phyloP scores from a whole-genome alignment of 2,888 invertebrate genomes.

The Caenorhabditis sinica region DNA sequence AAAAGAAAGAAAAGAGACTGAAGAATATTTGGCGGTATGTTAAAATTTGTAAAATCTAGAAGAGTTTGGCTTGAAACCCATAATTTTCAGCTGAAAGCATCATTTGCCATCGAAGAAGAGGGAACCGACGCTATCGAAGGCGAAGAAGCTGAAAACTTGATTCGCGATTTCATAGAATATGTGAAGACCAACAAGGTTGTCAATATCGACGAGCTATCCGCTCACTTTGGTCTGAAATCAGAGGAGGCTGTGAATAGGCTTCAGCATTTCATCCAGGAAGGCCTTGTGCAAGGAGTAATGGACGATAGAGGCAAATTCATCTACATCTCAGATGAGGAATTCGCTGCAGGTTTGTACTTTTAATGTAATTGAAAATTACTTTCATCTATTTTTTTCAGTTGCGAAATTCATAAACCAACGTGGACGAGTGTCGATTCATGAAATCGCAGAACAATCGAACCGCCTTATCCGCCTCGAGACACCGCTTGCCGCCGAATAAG shows the following conservation, averaged over 20 bases:
- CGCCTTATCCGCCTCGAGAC: constrained; percentile 90
- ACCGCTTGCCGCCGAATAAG: constrained; percentile 24
- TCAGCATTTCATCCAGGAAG: constrained; percentile 90
- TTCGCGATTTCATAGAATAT: constrained; percentile 80
- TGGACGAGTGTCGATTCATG: constrained; percentile 94
- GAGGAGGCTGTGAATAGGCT: constrained; percentile 88
- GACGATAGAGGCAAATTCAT: constrained; percentile 99
- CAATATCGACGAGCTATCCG: constrained; percentile 83
- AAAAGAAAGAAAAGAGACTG: constrained; percentile 79
- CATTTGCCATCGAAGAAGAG: constrained; percentile 82
- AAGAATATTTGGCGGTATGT: constrained; percentile 81
- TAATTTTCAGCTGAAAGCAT: constrained; percentile 79
- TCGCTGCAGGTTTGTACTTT: constrained; percentile 87
- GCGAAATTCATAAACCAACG: constrained; percentile 96
- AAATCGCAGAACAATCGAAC: constrained; percentile 95
- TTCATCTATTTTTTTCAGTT: constrained; percentile 85
- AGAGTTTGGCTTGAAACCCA: background rate
- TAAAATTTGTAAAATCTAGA: background rate
- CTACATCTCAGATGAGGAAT: constrained; percentile 93
- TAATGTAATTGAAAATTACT: background rate
- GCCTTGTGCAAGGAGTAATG: constrained; percentile 94
- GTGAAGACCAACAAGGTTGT: constrained; percentile 82
- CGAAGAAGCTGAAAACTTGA: constrained; percentile 80
- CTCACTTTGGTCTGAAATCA: constrained; percentile 78
- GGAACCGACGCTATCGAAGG: constrained; percentile 81